Base-by-base conservation (phyloP, 2,888 invertebrate species). In the Scaptodrosophila latifasciaeformis region DNA sequence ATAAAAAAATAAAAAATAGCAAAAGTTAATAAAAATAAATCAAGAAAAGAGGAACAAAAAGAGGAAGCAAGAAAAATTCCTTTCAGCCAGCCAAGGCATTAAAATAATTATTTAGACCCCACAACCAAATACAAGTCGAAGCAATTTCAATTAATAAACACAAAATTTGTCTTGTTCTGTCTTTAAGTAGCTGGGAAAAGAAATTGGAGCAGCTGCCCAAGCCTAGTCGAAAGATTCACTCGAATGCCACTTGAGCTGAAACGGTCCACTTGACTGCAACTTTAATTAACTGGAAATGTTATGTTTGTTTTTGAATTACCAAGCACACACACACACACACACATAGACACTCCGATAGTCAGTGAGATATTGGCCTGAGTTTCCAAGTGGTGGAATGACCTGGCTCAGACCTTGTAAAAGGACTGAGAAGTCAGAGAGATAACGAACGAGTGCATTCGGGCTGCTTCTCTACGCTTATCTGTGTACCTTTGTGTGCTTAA, bases 221-320 rank as follows among this genome's bases (percentile, higher is more conserved):
- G 47, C 15, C 48, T 45, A 10, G 17, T 12, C 15, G 4, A 35
- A 5, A 35, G n/a, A 7, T 3, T 3, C 4, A 35, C 13, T 15
- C 35, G 9, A 17, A 37, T 3, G 17, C n/a, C 21, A 40, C 40
- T 40, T 9, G 40, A 40, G 10, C 21, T 18, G 13, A 55, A 55
- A 46, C 55, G 60, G 62, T 51, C 67, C 70, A 79, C 80, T 75
- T 79, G 74, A 67, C 70, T 70, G 74, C 63, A 77, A 67, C 70
- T 70, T 79, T 80, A 77, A 79, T 79, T 77, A 75, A 77, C 77
- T 80, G 77, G 65, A 75, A 79, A 70, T 56, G 74, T 72, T 70
- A 69, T 76, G 74, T 27, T 79, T 77, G 80, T 78, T 52, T 72
- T 69, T 69, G 54, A 44, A 58, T 50, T 45, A 62, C 29, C 58